Evolutionary conservation across 1,140 invertebrate genomes (phyloP).

Genomic region (Drosophila erecta): DNA sequence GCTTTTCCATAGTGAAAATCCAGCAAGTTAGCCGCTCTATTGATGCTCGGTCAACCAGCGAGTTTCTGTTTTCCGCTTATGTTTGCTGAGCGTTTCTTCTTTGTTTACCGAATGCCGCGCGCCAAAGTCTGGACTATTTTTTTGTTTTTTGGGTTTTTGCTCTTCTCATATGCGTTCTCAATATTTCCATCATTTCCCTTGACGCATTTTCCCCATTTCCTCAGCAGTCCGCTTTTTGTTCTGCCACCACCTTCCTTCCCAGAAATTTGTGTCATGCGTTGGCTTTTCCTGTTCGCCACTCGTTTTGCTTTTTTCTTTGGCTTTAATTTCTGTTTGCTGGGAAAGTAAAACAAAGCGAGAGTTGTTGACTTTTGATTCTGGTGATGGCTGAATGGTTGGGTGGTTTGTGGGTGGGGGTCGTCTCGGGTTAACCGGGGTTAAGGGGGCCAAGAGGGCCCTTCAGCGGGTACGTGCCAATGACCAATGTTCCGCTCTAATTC

Average conservation of each 20-base stretch:
- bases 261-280: conserved; percentile 77
- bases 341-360: conserved; percentile 69
- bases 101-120: conserved; percentile 55
- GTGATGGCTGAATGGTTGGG: conserved; percentile 18
- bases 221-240: conserved; percentile 59
- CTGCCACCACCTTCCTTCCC: conserved; percentile 51
- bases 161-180: conserved; percentile 46
- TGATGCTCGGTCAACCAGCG: conserved; percentile 72
- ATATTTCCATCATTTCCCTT: conserved; percentile 59
- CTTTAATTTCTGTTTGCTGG: conserved; percentile 78
- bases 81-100: conserved; percentile 27
- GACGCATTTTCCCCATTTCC: conserved; percentile 67
- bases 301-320: conserved; percentile 34
- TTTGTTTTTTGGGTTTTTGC: conserved; percentile 11
- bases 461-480: conserved; percentile 34
- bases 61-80: conserved; percentile 43
- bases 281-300: conserved; percentile 59
- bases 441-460: neutral
- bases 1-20: conserved; percentile 45
- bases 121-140: conserved; percentile 36
- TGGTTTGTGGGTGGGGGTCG: neutral
- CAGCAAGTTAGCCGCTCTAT: conserved; percentile 59
- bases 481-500: conserved; percentile 69
- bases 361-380: conserved; percentile 69
- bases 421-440: conserved; percentile 7